These are phyloP conservation scores for Coleophora deauratella DNA, from an alignment of 2,888 invertebrate species.

Conservation along the genomic window DNA sequence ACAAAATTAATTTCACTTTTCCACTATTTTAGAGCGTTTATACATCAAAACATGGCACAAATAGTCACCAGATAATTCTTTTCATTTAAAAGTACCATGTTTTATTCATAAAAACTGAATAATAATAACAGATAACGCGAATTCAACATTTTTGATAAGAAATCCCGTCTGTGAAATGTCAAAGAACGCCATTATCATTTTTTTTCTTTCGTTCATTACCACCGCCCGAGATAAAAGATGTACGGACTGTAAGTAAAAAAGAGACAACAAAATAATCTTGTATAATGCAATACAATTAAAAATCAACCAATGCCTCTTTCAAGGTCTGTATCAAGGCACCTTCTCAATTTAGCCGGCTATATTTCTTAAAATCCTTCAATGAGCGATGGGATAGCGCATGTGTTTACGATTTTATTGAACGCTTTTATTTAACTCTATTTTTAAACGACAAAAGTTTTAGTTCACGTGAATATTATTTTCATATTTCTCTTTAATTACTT, in stretches of 20 bases:
- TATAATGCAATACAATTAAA: conserved; percentile 31
- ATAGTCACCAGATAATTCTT: conserved; percentile 10
- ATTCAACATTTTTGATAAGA: conserved; percentile 39
- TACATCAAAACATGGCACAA: conserved; percentile 14
- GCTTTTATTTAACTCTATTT: conserved; percentile 48
- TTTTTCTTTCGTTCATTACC: conserved; percentile 31
- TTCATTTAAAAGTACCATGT: conserved; percentile 26
- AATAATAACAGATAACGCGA: conserved; percentile 27
- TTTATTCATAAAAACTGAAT: conserved; percentile 43
- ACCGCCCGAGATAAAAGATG: conserved; percentile 28
- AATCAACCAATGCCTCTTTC: conserved; percentile 1
- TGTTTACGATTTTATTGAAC: conserved; percentile 63
- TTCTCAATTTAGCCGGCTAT: conserved; percentile 23
- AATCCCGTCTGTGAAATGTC: conserved; percentile 43
- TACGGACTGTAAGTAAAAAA: conserved; percentile 15
- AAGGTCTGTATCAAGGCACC: no score
- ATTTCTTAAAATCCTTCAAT: conserved; percentile 23
- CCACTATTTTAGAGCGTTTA: conserved; percentile 11
- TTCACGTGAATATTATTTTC: background rate
- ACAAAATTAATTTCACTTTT: conserved; percentile 7
- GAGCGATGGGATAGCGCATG: conserved; percentile 59
- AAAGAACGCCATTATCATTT: conserved; percentile 55
- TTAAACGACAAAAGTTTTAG: conserved; percentile 27
- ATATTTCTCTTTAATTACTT: no score
- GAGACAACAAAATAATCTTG: conserved; percentile 23